Evolutionary conservation across 2,888 invertebrate genomes (phyloP), one percentile per base, ranked within the genome.

Genomic region (Thecophora atra): DNA sequence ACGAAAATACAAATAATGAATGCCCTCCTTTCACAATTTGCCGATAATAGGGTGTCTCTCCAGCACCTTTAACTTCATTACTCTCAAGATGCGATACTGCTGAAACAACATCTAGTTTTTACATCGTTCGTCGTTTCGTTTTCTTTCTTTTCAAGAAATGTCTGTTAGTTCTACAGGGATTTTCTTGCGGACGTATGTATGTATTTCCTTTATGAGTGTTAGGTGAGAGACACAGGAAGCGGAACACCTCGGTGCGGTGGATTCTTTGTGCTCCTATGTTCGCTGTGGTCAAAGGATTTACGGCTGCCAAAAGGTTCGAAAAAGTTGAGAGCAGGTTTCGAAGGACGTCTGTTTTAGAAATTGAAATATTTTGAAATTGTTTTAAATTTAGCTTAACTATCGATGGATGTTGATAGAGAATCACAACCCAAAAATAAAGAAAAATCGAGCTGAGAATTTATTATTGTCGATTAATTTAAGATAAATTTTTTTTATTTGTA

Each of bases 361-460:
- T 72, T 74, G 74, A 72, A 71, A 74, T 72, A 65, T 72, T 70
- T 67, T 51, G 52, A 74, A 74, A 72, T 74, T 71, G 72, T 72
- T 74, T 71, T 58, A 74, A 74, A 74, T 74, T 66, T 58, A 42
- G 37, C 15, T 26, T 42, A 58, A 68, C 56, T 19, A 56, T 58
- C 58, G 42, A 58, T 26, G 47, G 26, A n/a, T n/a, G n/a, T n/a
- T n/a, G n/a, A n/a, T n/a, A n/a, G n/a, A n/a, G n/a, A n/a, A n/a
- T 60, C 28, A 26, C 26, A 44, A 64, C n/a, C 19, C 37, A 37
- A 37, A n/a, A 8, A 15, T 21, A 47, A 17, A 44, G 47, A 47
- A 15, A 24, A 47, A 47, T 7, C 17, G 30, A 26, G 42, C 60
- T 37, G 24, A 54, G 66, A 63, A 66, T 62, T 74, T 62, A 72